Conservation (phyloP, 2,797 vertebrate genomes). For the Pygocentrus nattereri region DNA sequence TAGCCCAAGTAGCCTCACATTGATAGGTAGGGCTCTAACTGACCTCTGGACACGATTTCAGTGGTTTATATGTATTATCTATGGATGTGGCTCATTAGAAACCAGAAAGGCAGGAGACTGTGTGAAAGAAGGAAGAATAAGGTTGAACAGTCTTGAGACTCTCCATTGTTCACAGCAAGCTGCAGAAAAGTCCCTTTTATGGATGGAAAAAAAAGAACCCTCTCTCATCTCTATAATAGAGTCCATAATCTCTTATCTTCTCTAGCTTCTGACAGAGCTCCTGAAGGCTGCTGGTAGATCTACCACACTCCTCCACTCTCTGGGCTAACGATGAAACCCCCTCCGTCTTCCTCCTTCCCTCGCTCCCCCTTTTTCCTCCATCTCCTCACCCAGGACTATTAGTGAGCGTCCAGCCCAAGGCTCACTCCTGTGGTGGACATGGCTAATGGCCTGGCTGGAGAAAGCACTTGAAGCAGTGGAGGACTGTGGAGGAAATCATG, state of each 20-base stretch:
- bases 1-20: not conserved
- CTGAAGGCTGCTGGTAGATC: conserved; percentile 37
- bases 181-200: conserved; percentile 38
- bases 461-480: conserved; percentile 62
- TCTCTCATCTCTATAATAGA: conserved; percentile 33
- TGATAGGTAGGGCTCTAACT: not conserved
- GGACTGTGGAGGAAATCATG: conserved; percentile 63
- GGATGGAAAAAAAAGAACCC: not conserved
- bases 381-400: conserved; percentile 58
- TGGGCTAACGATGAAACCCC: conserved; percentile 12
- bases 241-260: conserved; percentile 28
- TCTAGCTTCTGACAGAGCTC: not conserved
- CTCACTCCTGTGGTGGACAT: conserved; percentile 52
- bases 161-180: conserved; percentile 16
- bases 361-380: conserved; percentile 11
- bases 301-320: conserved; percentile 11
- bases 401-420: conserved; percentile 52
- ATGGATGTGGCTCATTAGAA: not conserved
- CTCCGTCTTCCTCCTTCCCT: conserved; percentile 15
- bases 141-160: conserved; percentile 12
- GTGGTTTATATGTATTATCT: not conserved
- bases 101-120: not conserved
- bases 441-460: conserved; percentile 60
- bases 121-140: conserved; percentile 2
- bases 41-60: not conserved